Conservation (phyloP, 2,113 vertebrate genomes). For the Raja brachyura region DNA sequence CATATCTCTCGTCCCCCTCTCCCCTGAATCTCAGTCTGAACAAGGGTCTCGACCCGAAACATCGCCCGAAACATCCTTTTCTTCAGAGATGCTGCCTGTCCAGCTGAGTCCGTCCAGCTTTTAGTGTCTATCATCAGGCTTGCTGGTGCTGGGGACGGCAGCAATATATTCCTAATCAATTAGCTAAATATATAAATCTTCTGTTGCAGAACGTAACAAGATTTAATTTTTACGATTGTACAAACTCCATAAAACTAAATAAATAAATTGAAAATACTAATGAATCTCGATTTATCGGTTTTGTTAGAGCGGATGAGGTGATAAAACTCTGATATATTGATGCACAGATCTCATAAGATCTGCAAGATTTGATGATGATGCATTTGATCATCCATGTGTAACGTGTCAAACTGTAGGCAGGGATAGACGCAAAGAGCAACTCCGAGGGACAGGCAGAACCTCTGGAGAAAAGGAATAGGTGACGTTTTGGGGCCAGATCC, state of each 20-base stretch:
- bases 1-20: too few species aligned
- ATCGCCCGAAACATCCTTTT: too few species aligned
- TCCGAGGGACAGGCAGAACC: too few species aligned
- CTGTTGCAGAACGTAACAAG: not conserved
- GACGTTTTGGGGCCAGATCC: too few species aligned
- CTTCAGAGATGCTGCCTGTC: too few species aligned
- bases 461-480: too few species aligned
- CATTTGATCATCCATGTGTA: not conserved
- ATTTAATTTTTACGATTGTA: not conserved
- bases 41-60: too few species aligned
- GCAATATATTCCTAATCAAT: not conserved
- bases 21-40: too few species aligned
- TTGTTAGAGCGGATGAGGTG: not conserved
- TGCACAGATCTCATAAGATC: not conserved
- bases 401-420: not conserved
- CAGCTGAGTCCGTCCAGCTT: too few species aligned
- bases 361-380: not conserved
- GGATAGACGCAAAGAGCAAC: too few species aligned
- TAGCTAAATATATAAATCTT: not conserved
- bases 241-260: not conserved
- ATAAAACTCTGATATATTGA: not conserved
- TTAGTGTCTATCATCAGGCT: too few species aligned
- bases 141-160: too few species aligned
- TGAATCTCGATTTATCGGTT: not conserved
- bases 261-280: not conserved